Evolutionary conservation across 2,888 invertebrate genomes (phyloP), one percentile per base, ranked within the genome.

Genomic region (Frankliniella intonsa): DNA sequence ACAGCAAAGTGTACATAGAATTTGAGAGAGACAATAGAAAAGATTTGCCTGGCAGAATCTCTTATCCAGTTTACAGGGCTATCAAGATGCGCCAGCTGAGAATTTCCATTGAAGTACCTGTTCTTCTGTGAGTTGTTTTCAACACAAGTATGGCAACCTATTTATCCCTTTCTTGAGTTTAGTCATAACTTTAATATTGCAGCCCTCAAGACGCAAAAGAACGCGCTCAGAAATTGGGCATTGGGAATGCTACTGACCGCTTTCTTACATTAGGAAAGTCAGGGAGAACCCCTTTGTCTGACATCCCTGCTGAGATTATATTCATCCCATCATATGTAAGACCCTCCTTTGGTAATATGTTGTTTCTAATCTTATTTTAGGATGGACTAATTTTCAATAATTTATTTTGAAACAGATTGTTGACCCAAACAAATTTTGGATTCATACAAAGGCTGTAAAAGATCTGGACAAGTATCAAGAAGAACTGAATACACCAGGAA

Each of bases 31-130:
- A 82, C 50, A 80, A 82, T 10, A 25, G 50, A 9, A 80, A 62
- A 17, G 25, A 82, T n/a, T 88, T 91, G 76, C 90, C 91, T 0
- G 93, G 93, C 0, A 91, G 91, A 87, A 91, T 94, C 51, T 88
- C 90, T 17, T 88, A 91, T 27, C 91, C 93, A n/a, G 92, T 96
- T 0, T 95, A 94, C 87, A 92, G 93, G 85, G 92, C 94, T 0
- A 86, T 96, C 0, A 93, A 94, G 87, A 90, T 93, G 86, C 89
- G 93, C 50, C 91, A 92, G 80, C 86, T 92, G 0, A 88, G 88
- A 80, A 88, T 90, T 83, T 88, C 89, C 0, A 88, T 93, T 51
- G 86, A 87, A 17, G 88, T 94, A 82, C 89, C 89, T 0, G 84
- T 93, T 80, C 86, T 93, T 82, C 89, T 90, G 92, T 92, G 88